A percentile compares a stretch with the other conserved stretches of the same genome.
phyloP scores from a whole-genome alignment of 1,140 invertebrate genomes.

The Anastrepha obliqua region DNA sequence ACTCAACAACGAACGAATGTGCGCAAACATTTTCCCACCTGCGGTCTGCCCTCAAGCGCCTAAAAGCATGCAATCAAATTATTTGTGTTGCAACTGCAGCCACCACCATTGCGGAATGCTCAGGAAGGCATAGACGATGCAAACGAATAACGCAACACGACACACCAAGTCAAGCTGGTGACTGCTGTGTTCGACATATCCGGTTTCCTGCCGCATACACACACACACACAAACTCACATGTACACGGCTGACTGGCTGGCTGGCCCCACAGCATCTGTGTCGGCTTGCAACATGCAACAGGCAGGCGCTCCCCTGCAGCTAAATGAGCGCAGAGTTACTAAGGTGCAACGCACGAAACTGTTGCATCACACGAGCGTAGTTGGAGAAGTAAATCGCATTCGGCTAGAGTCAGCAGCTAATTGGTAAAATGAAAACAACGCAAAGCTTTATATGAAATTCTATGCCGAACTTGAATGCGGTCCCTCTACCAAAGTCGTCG shows the following conservation, averaged over 20 bases:
- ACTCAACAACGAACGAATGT: conserved; percentile 18
- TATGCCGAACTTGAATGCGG: too few species aligned
- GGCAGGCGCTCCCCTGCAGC: conserved; percentile 16
- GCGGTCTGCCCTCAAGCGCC: conserved; percentile 48
- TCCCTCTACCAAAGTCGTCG: too few species aligned
- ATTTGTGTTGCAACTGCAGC: conserved; percentile 7
- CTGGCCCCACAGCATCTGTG: not conserved
- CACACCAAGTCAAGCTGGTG: not conserved
- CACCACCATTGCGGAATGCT: conserved; percentile 12
- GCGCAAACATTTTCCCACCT: conserved; percentile 46
- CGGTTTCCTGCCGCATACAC: conserved; percentile 34
- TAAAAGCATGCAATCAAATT: conserved; percentile 28
- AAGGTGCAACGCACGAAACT: not conserved
- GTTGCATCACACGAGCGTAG: conserved; percentile 26
- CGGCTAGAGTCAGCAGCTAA: not conserved
- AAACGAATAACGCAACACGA: not conserved
- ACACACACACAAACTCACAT: too few species aligned
- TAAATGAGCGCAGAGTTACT: too few species aligned
- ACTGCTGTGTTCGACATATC: conserved; percentile 40
- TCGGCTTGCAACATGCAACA: conserved; percentile 50
- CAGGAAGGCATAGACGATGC: conserved; percentile 15
- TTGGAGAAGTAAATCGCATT: not conserved
- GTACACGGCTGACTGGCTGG: not conserved
- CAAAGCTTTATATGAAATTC: not conserved
- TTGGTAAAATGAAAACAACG: not conserved